Evolutionary conservation across 2,888 invertebrate genomes (phyloP).

Genomic region (Chironomus riparius): DNA sequence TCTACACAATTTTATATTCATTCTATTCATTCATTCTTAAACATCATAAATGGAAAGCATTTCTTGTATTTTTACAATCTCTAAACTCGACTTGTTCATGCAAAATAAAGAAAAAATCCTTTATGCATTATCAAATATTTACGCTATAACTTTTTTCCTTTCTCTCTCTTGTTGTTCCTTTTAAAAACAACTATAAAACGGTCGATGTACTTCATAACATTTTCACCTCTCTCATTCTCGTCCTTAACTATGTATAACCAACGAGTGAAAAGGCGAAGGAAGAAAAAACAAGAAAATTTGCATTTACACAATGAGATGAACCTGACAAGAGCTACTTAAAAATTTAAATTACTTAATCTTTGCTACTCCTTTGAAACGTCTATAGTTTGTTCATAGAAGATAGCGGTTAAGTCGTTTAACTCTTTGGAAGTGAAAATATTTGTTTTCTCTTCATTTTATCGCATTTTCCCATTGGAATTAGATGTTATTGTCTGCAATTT

Average conservation of each 20-base stretch:
- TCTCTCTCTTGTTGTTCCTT: too few relatives aligned
- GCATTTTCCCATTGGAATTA: background rate
- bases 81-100: too few relatives aligned
- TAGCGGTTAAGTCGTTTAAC: too few relatives aligned
- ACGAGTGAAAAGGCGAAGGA: background rate
- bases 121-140: background rate
- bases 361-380: background rate
- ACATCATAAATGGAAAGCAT: background rate
- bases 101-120: background rate
- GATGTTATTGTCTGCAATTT: too few relatives aligned
- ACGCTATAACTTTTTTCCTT: too few relatives aligned
- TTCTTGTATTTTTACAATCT: too few relatives aligned
- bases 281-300: background rate
- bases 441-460: background rate
- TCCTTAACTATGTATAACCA: background rate
- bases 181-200: background rate
- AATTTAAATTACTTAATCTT: conserved; percentile 22
- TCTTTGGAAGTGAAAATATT: too few relatives aligned
- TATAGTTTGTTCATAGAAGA: background rate
- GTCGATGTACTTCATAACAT: background rate
- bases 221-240: background rate
- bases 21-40: background rate
- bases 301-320: background rate
- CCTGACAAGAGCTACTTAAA: conserved; percentile 12
- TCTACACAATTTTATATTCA: background rate